Percentiles rank a stretch among this genome's conserved stretches.
phyloP scores from a whole-genome alignment of 2,888 invertebrate genomes.

The Perizoma affinitatum region DNA sequence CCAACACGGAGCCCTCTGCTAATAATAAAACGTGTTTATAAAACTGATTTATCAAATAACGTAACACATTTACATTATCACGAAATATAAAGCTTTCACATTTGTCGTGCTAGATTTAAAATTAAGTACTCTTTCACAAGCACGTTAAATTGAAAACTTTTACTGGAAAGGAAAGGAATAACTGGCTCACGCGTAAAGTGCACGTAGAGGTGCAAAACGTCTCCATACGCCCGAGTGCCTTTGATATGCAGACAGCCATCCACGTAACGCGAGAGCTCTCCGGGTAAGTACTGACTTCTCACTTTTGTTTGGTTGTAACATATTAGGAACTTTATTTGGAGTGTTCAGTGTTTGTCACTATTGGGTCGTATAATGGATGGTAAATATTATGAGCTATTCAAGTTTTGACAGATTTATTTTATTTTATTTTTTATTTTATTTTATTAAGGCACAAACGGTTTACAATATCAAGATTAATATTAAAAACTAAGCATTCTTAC shows the following conservation, averaged over 20 bases:
- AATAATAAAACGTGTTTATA: constrained; percentile 10
- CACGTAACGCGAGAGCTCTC: constrained; percentile 1
- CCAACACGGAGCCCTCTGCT: constrained; percentile 20
- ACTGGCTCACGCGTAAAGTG: constrained; percentile 15
- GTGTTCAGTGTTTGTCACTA: no score
- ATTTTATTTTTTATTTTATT: no score
- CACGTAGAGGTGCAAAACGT: constrained; percentile 25
- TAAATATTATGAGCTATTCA: no score
- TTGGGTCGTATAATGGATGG: no score
- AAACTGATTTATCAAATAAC: not conserved
- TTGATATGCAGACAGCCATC: constrained; percentile 32
- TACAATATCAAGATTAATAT: no score
- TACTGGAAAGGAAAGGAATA: constrained; percentile 5
- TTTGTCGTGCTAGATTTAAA: not conserved
- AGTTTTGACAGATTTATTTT: no score
- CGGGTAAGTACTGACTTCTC: not conserved
- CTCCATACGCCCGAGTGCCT: constrained; percentile 22
- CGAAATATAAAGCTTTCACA: no score
- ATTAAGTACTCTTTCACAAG: not conserved
- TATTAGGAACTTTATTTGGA: not conserved
- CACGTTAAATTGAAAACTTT: no score
- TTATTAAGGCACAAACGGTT: no score
- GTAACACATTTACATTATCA: not conserved
- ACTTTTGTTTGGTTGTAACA: not conserved
- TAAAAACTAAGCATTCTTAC: no score